Percentiles rank a stretch among this genome's conserved stretches.
phyloP scores from a whole-genome alignment of 2,113 vertebrate species.

The Tychaedon coryphoeus region DNA sequence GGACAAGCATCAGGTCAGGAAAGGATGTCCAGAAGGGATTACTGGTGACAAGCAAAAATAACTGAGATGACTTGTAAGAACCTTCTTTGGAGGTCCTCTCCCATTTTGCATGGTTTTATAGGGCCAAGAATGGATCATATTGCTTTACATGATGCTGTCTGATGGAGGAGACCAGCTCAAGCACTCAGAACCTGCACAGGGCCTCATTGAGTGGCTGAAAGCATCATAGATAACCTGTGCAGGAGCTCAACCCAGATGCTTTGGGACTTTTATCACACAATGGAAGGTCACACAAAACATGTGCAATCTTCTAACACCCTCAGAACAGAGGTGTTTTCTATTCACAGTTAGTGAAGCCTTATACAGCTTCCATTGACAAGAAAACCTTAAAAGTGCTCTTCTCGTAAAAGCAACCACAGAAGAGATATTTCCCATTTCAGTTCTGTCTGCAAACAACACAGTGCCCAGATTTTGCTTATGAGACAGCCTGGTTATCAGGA shows the following conservation, averaged over 20 bases:
- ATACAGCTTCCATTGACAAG: background rate
- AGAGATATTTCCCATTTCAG: background rate
- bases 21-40: background rate
- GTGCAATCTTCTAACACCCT: background rate
- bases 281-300: background rate
- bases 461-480: background rate
- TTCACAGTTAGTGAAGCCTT: background rate
- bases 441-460: background rate
- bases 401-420: background rate
- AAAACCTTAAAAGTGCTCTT: background rate
- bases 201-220: background rate
- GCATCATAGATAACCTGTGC: background rate
- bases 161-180: background rate
- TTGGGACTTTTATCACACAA: background rate
- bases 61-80: background rate
- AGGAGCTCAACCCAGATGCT: background rate
- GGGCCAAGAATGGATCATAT: fast-evolving
- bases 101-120: background rate
- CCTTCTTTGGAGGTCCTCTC: background rate
- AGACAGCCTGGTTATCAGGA: background rate
- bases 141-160: background rate
- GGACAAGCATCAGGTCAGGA: background rate
- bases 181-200: background rate
- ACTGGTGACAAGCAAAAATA: background rate
- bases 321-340: background rate